Conservation (phyloP, 2,888 invertebrate genomes). For the Acanthococcus lagerstroemiae region DNA sequence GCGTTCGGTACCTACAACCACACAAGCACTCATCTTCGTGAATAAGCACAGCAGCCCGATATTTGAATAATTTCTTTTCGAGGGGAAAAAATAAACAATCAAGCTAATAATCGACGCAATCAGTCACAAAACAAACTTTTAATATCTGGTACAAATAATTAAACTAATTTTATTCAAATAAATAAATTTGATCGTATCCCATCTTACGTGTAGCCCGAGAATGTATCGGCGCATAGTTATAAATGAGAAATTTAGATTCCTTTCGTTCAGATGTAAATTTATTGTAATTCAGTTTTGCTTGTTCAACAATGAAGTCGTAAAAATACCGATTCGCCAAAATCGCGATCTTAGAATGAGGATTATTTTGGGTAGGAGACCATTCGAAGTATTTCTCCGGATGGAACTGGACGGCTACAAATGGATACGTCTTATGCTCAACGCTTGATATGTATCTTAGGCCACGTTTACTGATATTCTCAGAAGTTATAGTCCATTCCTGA, state of each 20-base stretch:
- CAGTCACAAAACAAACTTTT: too few relatives aligned
- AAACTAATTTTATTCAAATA: too few relatives aligned
- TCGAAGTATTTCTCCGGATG: slow-evolving; percentile 33
- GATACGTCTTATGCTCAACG: slow-evolving; percentile 32
- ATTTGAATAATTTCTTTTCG: too few relatives aligned
- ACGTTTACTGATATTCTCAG: background rate
- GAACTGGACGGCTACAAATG: slow-evolving; percentile 33
- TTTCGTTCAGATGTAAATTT: background rate
- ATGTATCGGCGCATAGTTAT: slow-evolving; percentile 9
- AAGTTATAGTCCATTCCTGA: slow-evolving; percentile 7
- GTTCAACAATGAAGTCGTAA: slow-evolving; percentile 30
- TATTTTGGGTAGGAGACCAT: slow-evolving; percentile 4
- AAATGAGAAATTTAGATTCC: slow-evolving; percentile 1
- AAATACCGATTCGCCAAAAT: slow-evolving; percentile 29
- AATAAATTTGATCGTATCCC: too few relatives aligned
- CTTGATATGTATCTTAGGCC: slow-evolving; percentile 32
- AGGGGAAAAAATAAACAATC: too few relatives aligned
- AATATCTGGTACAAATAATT: too few relatives aligned
- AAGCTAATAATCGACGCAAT: too few relatives aligned
- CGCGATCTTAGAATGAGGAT: slow-evolving; percentile 21
- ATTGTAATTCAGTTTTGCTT: slow-evolving; percentile 27
- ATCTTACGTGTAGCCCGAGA: too few relatives aligned
- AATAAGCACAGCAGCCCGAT: too few relatives aligned
- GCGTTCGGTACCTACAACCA: too few relatives aligned
- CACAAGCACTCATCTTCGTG: too few relatives aligned